Evolutionary conservation across 2,888 invertebrate genomes (phyloP).

Genomic region (Drosophila suboccidentalis): DNA sequence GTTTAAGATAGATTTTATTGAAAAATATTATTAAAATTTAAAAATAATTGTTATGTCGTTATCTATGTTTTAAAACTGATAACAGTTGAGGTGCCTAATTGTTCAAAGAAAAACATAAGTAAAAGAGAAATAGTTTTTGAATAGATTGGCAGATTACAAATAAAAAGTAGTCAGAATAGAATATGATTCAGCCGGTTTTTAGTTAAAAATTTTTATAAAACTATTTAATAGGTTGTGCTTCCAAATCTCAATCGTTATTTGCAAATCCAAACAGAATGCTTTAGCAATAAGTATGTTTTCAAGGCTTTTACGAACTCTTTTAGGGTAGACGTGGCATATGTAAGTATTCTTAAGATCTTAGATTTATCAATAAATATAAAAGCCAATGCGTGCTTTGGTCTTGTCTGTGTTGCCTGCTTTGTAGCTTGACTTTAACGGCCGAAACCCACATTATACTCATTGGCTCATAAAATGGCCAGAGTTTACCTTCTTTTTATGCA

Average conservation of each 20-base stretch:
- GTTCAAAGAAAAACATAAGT: no score
- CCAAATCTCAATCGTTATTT: conserved; percentile 1
- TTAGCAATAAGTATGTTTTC: conserved; percentile 40
- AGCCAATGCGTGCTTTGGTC: conserved; percentile 52
- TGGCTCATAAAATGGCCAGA: conserved; percentile 61
- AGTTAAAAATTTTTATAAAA: no score
- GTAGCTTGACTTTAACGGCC: conserved; percentile 49
- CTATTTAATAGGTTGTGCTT: neutral
- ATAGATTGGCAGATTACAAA: no score
- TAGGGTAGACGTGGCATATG: conserved; percentile 20
- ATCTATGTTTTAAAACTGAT: no score
- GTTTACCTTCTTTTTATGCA: conserved; percentile 63
- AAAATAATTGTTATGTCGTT: no score
- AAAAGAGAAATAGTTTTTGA: no score
- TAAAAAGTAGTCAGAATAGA: no score
- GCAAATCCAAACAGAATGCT: conserved; percentile 24
- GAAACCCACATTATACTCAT: conserved; percentile 64
- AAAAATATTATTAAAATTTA: no score
- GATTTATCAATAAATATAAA: conserved; percentile 77
- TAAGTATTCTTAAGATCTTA: conserved; percentile 58
- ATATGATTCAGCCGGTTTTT: no score
- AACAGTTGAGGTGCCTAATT: no score
- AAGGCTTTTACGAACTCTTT: conserved; percentile 16
- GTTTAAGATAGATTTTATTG: no score
- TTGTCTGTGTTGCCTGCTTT: conserved; percentile 8